Base-by-base conservation (phyloP, 2,797 vertebrate species). In the Ambastaia sidthimunki region DNA sequence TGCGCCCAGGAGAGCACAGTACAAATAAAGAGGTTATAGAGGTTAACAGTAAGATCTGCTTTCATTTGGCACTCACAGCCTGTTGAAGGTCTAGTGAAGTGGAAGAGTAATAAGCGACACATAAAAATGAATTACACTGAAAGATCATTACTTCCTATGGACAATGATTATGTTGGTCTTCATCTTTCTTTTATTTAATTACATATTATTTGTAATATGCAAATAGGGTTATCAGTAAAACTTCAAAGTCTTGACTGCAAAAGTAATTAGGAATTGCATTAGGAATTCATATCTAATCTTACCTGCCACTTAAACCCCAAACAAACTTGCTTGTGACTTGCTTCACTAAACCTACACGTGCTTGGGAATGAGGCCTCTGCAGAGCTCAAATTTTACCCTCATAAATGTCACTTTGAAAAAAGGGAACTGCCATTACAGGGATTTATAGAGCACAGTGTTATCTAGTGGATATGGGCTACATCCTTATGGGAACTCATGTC, bases 231-330 rank as follows among this genome's bases (percentile, higher is more conserved):
- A 18, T 71, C 13, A 25, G 55, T 50, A 3, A 71, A 18, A 70
- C 57, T 23, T 78, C 19, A 47, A 23, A 52, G 25, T 41, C 44
- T 41, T 37, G 28, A 62, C 63, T 37, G 66, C 41, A 60, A 21
- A 69, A 48, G 25, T 31, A 78, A 55, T 63, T 78, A 71, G 67
- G 44, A 63, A 63, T 50, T 19, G 15, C 16, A 71, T 76, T 55
- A 59, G n/a, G 11, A 63, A 44, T 65, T 79, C 69, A 71, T 80
- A 60, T 68, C 23, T 62, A 75, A 74, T 68, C 41, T 52, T 69
- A 7, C 7, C 44, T 67, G 34, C 50, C 69, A 28, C 21, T 50
- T 31, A 28, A 1, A 11, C 25, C 19, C 7, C 11, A 60, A 65
- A 28, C 34, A 79, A 79, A 71, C 12, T 65, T 28, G 28, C 28